Percentiles rank a stretch among this genome's conserved stretches.
These are phyloP conservation scores for Mus spicilegus DNA, from an alignment of 2,113 vertebrate genomes.

Conservation along the genomic window DNA sequence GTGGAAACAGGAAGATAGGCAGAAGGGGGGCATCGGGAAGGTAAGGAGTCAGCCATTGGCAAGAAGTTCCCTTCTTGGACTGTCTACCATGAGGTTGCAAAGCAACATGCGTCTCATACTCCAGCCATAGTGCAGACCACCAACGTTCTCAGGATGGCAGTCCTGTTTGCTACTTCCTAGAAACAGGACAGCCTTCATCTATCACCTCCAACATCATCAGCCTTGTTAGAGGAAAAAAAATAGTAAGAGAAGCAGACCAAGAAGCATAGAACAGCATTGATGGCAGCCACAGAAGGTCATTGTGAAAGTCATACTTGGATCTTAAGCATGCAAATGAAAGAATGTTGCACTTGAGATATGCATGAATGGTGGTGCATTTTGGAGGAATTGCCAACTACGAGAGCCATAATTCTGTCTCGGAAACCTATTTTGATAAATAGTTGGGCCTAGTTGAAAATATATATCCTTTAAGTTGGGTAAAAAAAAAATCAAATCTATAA, in stretches of 20 bases:
- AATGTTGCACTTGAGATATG: neutral
- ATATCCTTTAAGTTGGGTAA: neutral
- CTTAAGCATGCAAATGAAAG: neutral
- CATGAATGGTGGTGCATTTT: neutral
- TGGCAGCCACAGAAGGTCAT: neutral
- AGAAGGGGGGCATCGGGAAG: neutral
- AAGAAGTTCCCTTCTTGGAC: too few species aligned
- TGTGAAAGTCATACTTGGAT: neutral
- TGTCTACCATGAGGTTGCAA: neutral
- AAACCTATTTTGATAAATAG: constrained; percentile 16
- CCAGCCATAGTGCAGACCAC: neutral
- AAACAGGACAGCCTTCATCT: neutral
- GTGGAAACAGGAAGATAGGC: neutral
- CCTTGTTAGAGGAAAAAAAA: neutral
- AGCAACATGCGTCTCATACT: accelerated
- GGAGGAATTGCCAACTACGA: neutral
- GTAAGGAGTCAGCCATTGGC: neutral
- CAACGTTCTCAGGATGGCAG: neutral
- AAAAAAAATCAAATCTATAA: constrained; percentile 11
- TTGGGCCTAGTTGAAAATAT: neutral
- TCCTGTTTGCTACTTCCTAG: neutral
- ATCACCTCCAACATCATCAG: neutral
- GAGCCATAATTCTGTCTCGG: neutral
- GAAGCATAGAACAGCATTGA: neutral
- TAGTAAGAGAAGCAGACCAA: neutral